Conservation (phyloP, 2,888 invertebrate genomes). For the Acrocera orbiculus region DNA sequence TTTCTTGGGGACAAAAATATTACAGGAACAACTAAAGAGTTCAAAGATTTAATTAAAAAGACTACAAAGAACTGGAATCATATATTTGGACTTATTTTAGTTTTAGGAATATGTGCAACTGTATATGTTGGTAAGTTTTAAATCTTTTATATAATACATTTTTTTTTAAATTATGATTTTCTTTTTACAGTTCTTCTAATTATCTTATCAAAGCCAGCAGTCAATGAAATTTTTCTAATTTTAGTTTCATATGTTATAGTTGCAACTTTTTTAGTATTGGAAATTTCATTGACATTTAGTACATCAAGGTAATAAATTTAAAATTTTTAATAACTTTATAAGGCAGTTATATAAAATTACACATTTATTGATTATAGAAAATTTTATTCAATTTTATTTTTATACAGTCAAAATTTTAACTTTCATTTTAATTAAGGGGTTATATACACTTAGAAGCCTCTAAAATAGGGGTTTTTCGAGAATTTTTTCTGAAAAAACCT, state of each 20-base stretch:
- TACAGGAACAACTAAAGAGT: too few species aligned
- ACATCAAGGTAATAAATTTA: conserved; percentile 30
- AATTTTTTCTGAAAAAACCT: too few species aligned
- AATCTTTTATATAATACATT: not conserved
- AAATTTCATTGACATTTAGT: conserved; percentile 37
- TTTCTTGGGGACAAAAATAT: too few species aligned
- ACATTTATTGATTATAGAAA: too few species aligned
- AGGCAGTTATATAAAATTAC: not conserved
- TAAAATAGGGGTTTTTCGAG: too few species aligned
- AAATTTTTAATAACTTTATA: not conserved
- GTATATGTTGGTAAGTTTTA: conserved; percentile 37
- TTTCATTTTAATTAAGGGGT: too few species aligned
- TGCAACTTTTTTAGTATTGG: conserved; percentile 57
- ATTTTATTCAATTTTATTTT: too few species aligned
- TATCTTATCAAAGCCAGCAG: conserved; percentile 61
- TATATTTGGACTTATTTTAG: conserved; percentile 23
- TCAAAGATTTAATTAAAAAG: too few species aligned
- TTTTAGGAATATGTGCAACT: conserved; percentile 34
- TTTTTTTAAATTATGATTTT: not conserved
- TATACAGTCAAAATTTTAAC: too few species aligned
- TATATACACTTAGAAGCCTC: too few species aligned
- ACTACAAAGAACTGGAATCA: too few species aligned
- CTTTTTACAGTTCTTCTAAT: conserved; percentile 41
- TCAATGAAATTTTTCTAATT: conserved; percentile 75
- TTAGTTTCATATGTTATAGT: conserved; percentile 70